A percentile compares a stretch with the other conserved stretches of the same genome.
Conservation (phyloP, 1,140 invertebrate genomes). For the Phymastichus coffea region DNA sequence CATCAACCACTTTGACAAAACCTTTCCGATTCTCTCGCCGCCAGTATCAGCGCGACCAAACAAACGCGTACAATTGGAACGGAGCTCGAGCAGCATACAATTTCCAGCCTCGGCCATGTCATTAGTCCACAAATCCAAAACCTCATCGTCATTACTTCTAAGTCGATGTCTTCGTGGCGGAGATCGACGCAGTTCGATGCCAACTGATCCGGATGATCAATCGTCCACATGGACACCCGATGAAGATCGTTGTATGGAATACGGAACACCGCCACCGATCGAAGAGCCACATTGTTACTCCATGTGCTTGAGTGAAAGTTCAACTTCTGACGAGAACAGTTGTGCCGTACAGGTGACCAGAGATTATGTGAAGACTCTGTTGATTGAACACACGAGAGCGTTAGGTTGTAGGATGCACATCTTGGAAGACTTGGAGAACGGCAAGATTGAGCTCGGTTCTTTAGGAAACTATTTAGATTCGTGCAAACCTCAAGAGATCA, state of each 20-base stretch:
- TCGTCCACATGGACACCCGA: too few species aligned
- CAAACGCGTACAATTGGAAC: constrained; percentile 40
- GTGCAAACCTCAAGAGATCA: constrained; percentile 65
- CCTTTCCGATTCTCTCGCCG: background rate
- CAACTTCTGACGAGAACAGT: constrained; percentile 64
- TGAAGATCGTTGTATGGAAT: constrained; percentile 63
- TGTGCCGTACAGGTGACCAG: constrained; percentile 66
- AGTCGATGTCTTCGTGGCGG: constrained; percentile 39
- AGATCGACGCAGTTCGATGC: background rate
- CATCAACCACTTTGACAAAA: background rate
- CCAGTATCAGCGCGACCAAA: constrained; percentile 12
- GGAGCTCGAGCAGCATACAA: constrained; percentile 41
- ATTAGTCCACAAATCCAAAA: constrained; percentile 32
- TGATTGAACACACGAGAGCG: constrained; percentile 70
- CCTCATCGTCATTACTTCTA: constrained; percentile 39
- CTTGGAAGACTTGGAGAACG: constrained; percentile 70
- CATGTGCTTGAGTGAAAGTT: constrained; percentile 74
- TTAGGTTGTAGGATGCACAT: constrained; percentile 65
- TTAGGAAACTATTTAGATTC: constrained; percentile 49
- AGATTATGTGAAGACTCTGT: constrained; percentile 69
- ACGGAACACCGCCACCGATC: constrained; percentile 69
- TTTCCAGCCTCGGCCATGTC: constrained; percentile 30
- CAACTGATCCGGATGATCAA: constrained; percentile 15
- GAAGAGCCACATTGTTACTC: constrained; percentile 68
- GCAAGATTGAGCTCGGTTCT: constrained; percentile 62